Evolutionary conservation across 2,888 invertebrate genomes (phyloP), one percentile per base, ranked within the genome.

Genomic region (Parthenolecanium corni): DNA sequence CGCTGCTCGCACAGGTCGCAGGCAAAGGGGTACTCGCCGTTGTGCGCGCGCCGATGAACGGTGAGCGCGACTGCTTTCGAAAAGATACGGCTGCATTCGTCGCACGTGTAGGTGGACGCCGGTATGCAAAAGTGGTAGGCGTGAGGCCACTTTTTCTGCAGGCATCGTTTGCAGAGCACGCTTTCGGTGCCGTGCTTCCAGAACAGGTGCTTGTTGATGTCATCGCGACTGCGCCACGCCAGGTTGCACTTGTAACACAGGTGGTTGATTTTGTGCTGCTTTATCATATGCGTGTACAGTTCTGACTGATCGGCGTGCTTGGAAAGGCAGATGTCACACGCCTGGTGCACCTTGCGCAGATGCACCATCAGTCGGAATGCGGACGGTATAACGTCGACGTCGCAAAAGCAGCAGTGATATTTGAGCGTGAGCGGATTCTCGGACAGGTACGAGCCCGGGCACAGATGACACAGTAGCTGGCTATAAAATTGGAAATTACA

Each of bases 181-280:
- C 89, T 89, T 71, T 91, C 89, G 2, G 90, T 90, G 21, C 90
- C 90, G 73, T 92, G 91, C 73, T 91, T 92, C 90, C 91, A 91
- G 73, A 89, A 90, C 63, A 91, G 76, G 76, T 92, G 91, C 71
- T 89, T 88, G 16, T 87, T 88, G 65, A 90, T 91, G 71, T 90
- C 89, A 62, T 84, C 84, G 72, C 89, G 89, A 73, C 89, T 90
- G 68, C 89, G 80, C 72, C 91, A 91, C 0, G 90, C 84, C 66
- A 91, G 87, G 36, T 88, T 88, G 73, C 91, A 91, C 23, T 89
- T 81, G 72, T 89, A 90, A 71, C 91, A 91, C 63, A 89, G 76
- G 74, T 90, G 89, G 73, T 89, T 83, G 44, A 90, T 74, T 74
- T 90, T 91, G 72, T 91, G 90, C 24, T 61, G 61, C 75, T 91